Evolutionary conservation across 2,888 invertebrate species (phyloP), one percentile per base, ranked within the genome.

Genomic region (Oegoconia quadripuncta): DNA sequence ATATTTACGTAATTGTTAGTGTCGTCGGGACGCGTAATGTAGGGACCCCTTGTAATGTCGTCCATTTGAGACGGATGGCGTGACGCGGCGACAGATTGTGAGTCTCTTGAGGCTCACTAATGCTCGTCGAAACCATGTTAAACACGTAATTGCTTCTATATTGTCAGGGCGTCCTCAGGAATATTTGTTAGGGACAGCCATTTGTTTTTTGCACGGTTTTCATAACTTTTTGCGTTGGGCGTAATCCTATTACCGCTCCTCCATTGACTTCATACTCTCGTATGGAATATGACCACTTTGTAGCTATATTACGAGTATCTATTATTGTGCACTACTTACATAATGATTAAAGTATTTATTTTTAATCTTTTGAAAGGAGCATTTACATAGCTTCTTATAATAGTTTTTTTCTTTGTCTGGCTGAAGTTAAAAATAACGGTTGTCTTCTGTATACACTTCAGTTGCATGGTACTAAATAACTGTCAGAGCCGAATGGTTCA

Each of bases 111-210:
- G 74, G 59, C 47, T 57, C 44, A 52, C 54, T 70, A 70, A 66
- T 65, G 58, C 51, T 49, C 51, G 46, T 55, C 52, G 52, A 61
- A 66, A 52, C 56, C 45, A 52, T 48, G 53, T 62, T 70, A 62
- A 74, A 69, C 57, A 64, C 66, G 52, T 71, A 74, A 75, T 64
- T 69, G 68, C 59, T 63, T 52, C 57, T 59, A 46, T 58, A 44
- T 36, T 44, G 41, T 44, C 39, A 33, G 37, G 50, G 47, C 41
- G 42, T 42, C 46, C 48, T 38, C 44, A 44, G 42, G 41, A 41
- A 49, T 54, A 48, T 62, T 68, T 59, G 45, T 60, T 52, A 46
- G 41, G 50, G 45, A 43, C 42, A 44, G 47, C 56, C 46, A 55
- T 61, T 59, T 55, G 52, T 52, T 49, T 52, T 37, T 51, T 50